Base-by-base conservation (phyloP, 1,140 invertebrate genomes). In the Venturia canescens region DNA sequence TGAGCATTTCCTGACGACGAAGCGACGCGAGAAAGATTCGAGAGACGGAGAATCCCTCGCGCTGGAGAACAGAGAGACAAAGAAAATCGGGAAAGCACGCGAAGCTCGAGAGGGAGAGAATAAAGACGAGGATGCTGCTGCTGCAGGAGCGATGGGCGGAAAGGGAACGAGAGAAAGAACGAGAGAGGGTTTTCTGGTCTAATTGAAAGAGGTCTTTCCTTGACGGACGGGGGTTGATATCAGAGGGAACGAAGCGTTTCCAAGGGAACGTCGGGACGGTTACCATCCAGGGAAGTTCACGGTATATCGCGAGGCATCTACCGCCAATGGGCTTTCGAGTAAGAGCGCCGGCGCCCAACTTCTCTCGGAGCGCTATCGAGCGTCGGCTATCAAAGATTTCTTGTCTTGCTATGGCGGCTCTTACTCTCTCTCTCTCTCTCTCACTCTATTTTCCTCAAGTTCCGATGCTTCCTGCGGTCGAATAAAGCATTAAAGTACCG, bases 311-410 rank as follows among this genome's bases (percentile, higher is more conserved):
- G 81, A 78, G 82, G 76, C 76, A 82, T 66, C 74, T 78, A 69
- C 71, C 80, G 83, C 85, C 85, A 87, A 85, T 87, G 71, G 79
- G 66, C 77, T 53, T 66, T 66, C 82, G 79, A 82, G 82, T 50
- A 82, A 82, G 84, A 82, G 82, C 82, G 88, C 88, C 88, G 89
- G 90, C 91, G 90, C 90, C 85, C 83, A 81, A 66, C 66, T 31
- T 69, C 26, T 69, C 74, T 78, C 76, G 84, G 83, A 84, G 82
- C 84, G 88, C 88, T 91, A 91, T 92, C 88, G 90, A 91, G 88
- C 90, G 90, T 86, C 78, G 85, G 75, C 84, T 88, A 89, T 89
- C 87, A 87, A 88, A 89, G 88, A 88, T 87, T 90, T 88, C 88
- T 89, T 85, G 86, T 85, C 87, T 89, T 82, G 84, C 86, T 83